Base-by-base conservation (phyloP, 2,888 invertebrate genomes). In the Imbricaverruca yamaguchii region DNA sequence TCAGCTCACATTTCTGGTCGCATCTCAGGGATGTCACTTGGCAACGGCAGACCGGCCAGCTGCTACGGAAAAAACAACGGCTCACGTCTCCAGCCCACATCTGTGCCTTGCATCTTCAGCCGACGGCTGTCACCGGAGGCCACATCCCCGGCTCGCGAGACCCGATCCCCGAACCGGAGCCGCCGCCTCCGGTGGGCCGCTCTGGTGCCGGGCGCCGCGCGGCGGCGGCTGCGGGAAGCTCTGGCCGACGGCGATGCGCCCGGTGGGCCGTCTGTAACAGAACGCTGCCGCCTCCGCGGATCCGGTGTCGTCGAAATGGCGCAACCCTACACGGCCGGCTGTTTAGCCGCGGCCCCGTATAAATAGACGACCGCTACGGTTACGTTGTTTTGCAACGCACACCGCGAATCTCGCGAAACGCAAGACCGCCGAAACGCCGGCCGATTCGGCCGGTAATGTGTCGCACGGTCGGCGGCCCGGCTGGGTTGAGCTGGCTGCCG, bases 341-440 rank as follows among this genome's bases (percentile, higher is more conserved):
- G 74, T 74, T 74, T 74, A 74, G 55, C 74, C 55, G n/a, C 7
- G 74, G 55, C 6, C 53, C 74, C 74, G 74, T 74, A 74, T 74
- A 74, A 74, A 74, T 74, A 74, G 74, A 74, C 74, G 74, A 21
- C 74, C 18, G 74, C 15, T 74, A 74, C 74, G 53, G 74, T 74
- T 74, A 74, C 74, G 74, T 74, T 74, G 74, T 74, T 74, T 74
- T 74, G 74, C 55, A 74, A 74, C 74, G 18, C 53, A 74, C 53
- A 53, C 74, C 53, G 74, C 74, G 74, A 55, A 74, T 74, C 74
- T 74, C 74, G 74, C 55, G 74, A 74, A 74, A 74, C 55, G 74
- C 74, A 74, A 53, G 74, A 53, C 74, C 3, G 53, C 8, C 55
- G 74, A 55, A 55, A 21, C 55, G 11, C 8, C 21, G 53, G 39